A percentile compares a stretch with the other conserved stretches of the same genome.
These are phyloP conservation scores for Podiceps cristatus DNA, from an alignment of 2,113 vertebrate species.

Conservation along the genomic window DNA sequence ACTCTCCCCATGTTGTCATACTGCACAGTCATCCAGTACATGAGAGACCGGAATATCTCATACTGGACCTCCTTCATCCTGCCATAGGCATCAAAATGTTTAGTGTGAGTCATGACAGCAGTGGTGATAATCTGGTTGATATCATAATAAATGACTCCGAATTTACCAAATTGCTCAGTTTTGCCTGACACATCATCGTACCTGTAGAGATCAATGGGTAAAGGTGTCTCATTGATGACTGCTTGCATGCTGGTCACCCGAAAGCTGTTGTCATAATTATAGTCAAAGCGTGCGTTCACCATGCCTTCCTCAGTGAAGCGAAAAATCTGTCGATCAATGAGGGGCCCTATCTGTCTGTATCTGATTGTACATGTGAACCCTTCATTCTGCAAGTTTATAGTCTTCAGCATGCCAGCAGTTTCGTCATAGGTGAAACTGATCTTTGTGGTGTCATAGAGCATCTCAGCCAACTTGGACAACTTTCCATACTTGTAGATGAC, in stretches of 20 bases:
- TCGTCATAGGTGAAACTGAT: conserved; percentile 94
- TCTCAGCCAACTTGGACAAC: conserved; percentile 90
- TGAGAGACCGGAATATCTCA: conserved; percentile 96
- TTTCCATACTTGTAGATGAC: conserved; percentile 96
- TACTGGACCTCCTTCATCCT: conserved; percentile 98
- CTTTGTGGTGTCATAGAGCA: conserved; percentile 94
- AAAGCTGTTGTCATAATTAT: conserved; percentile 99
- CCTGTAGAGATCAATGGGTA: conserved; percentile 96
- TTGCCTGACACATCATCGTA: conserved; percentile 97
- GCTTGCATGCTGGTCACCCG: conserved; percentile 99
- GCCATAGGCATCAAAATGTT: conserved; percentile 96
- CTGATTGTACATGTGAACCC: conserved; percentile 96
- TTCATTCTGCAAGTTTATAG: conserved; percentile 92
- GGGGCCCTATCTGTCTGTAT: conserved; percentile 94
- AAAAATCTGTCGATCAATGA: conserved; percentile 97
- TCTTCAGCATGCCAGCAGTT: conserved; percentile 94
- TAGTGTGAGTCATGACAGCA: conserved; percentile 98
- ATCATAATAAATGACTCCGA: conserved; percentile 97
- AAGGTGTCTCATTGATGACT: conserved; percentile 94
- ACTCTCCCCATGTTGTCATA: conserved; percentile 99
- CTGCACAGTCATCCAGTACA: conserved; percentile 99
- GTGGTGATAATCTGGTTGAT: conserved; percentile 99
- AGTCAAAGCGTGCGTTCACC: conserved; percentile 98
- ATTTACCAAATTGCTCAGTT: conserved; percentile 98
- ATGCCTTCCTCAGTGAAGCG: conserved; percentile 98